A percentile compares a stretch with the other conserved stretches of the same genome.
phyloP scores from a whole-genome alignment of 2,888 invertebrate species.

The Drosophila nr. medialis region DNA sequence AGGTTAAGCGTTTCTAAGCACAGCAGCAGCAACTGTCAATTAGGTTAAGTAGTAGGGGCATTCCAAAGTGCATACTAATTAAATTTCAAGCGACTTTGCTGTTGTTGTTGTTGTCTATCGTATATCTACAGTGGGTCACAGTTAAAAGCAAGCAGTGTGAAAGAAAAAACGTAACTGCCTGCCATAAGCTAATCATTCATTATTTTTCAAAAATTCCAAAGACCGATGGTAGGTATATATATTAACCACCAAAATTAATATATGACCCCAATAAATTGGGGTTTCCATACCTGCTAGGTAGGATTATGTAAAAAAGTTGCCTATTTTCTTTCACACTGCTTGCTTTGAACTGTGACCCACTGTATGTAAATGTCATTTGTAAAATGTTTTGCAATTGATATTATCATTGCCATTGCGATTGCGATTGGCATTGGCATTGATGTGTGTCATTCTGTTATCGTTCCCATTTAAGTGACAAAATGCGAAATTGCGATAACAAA shows the following conservation, averaged over 20 bases:
- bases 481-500: slow-evolving; percentile 17
- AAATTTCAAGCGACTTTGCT: slow-evolving; percentile 32
- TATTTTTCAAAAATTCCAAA: no score
- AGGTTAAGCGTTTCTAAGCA: background rate
- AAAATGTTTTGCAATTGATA: slow-evolving; percentile 47
- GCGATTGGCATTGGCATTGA: slow-evolving; percentile 62
- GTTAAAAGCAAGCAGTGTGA: no score
- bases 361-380: slow-evolving; percentile 11
- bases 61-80: slow-evolving; percentile 44
- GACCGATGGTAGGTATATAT: no score
- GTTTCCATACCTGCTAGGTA: no score
- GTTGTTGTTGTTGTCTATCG: slow-evolving; percentile 5
- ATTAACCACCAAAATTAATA: no score
- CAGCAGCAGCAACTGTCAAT: slow-evolving; percentile 21
- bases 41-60: slow-evolving; percentile 9
- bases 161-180: no score
- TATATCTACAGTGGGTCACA: no score
- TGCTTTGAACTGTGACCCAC: no score
- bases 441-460: slow-evolving; percentile 58
- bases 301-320: no score
- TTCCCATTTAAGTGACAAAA: slow-evolving; percentile 42
- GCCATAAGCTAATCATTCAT: no score
- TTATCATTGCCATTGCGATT: slow-evolving; percentile 48
- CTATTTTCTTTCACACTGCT: no score
- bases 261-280: no score